Conservation (phyloP, 2,797 vertebrate species). For the Thalassophryne amazonica region DNA sequence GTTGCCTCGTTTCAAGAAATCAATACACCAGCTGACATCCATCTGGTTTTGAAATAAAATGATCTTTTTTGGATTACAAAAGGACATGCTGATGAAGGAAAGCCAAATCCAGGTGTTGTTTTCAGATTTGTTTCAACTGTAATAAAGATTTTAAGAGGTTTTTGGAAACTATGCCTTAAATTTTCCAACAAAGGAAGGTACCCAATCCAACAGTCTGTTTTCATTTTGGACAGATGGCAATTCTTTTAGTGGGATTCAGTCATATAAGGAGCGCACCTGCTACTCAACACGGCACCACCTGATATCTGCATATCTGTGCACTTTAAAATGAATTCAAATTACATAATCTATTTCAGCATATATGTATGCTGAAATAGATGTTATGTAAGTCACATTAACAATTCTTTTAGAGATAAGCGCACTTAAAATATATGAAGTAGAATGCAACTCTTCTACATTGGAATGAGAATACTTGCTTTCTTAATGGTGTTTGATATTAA, state of each 20-base stretch:
- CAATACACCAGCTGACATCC: slow-evolving; percentile 49
- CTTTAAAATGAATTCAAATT: neutral
- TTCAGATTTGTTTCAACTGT: neutral
- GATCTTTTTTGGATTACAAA: slow-evolving; percentile 31
- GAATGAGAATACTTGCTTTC: slow-evolving; percentile 7
- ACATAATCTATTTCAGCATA: too few relatives aligned
- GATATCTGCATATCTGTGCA: neutral
- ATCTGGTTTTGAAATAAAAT: slow-evolving; percentile 12
- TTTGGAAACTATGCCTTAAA: neutral
- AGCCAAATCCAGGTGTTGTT: slow-evolving; percentile 16
- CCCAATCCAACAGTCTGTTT: neutral
- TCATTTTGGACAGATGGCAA: too few relatives aligned
- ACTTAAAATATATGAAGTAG: too few relatives aligned
- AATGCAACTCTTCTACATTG: too few relatives aligned
- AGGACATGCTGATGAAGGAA: slow-evolving; percentile 19
- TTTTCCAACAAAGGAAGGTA: neutral
- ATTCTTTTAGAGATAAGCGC: too few relatives aligned
- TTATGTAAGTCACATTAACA: neutral
- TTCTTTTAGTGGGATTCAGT: neutral
- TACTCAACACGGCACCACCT: neutral
- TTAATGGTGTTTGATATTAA: slow-evolving; percentile 9
- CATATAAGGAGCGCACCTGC: neutral
- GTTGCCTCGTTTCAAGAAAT: slow-evolving; percentile 65
- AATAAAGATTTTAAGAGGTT: neutral
- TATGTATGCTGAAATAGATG: too few relatives aligned